Evolutionary conservation across 2,888 invertebrate species (phyloP).

Genomic region (Ganaspis brasiliensis): DNA sequence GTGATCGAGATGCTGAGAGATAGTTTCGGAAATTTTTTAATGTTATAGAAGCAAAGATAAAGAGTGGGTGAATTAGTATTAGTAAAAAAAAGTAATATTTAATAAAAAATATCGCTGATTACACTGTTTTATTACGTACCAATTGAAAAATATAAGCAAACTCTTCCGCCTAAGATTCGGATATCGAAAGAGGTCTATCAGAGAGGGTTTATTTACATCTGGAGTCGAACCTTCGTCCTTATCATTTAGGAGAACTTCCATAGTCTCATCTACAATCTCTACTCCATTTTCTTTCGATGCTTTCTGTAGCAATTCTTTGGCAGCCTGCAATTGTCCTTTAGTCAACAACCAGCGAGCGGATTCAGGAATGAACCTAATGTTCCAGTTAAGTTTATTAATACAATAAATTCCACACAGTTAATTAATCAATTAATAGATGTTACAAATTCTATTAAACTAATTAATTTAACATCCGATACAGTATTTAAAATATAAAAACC

Average conservation of each 20-base stretch:
- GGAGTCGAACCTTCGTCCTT: constrained; percentile 75
- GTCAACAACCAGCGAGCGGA: constrained; percentile 88
- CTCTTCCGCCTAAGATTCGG: constrained; percentile 85
- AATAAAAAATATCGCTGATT: background rate
- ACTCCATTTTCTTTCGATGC: constrained; percentile 86
- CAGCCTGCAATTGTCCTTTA: constrained; percentile 84
- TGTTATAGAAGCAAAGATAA: no score
- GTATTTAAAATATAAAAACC: no score
- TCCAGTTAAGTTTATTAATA: no score
- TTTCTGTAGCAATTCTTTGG: constrained; percentile 83
- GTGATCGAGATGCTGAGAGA: no score
- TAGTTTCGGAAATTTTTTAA: no score
- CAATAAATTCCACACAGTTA: no score
- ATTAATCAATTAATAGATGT: no score
- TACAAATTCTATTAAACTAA: no score
- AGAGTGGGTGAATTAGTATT: no score
- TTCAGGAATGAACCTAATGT: constrained; percentile 86
- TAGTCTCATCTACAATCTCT: constrained; percentile 82
- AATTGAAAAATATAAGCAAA: constrained; percentile 87
- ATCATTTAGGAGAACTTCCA: constrained; percentile 82
- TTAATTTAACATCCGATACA: no score
- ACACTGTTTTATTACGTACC: constrained; percentile 81
- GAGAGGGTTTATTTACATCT: constrained; percentile 80
- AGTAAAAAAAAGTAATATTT: constrained; percentile 16
- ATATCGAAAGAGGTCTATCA: constrained; percentile 84